These are phyloP conservation scores for Trichechus manatus DNA, from an alignment of 2,113 vertebrate species.

Conservation along the genomic window DNA sequence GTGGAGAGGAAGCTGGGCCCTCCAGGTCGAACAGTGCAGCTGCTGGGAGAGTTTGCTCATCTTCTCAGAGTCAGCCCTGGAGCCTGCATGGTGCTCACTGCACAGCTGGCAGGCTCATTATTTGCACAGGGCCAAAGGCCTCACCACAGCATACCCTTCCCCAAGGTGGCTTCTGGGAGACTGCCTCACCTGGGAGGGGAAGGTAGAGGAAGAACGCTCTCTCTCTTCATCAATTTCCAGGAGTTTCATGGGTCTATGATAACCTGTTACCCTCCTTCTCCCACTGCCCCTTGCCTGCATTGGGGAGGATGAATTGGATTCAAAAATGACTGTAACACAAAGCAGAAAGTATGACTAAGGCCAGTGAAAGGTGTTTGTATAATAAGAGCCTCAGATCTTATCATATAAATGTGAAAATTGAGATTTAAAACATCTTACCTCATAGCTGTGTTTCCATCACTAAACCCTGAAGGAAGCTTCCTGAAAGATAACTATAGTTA, in stretches of 20 bases:
- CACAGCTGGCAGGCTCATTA: not conserved
- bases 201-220: not conserved
- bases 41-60: not conserved
- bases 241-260: not conserved
- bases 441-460: not conserved
- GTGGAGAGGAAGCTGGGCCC: not conserved
- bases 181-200: too few species aligned
- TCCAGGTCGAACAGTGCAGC: fast-evolving
- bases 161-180: too few species aligned
- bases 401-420: not conserved
- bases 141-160: not conserved
- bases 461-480: not conserved
- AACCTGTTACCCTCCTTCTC: too few species aligned
- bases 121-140: too few species aligned
- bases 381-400: not conserved
- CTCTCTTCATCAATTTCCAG: not conserved
- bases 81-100: too few species aligned
- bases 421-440: not conserved
- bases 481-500: fast-evolving
- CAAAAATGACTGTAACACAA: not conserved
- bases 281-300: fast-evolving
- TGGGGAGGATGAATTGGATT: not conserved
- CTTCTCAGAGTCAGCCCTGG: not conserved
- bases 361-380: too few species aligned
- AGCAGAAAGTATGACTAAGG: not conserved